Evolutionary conservation across 2,113 vertebrate species (phyloP), one percentile per base, ranked within the genome.

Genomic region (Psephotus haematonotus): DNA sequence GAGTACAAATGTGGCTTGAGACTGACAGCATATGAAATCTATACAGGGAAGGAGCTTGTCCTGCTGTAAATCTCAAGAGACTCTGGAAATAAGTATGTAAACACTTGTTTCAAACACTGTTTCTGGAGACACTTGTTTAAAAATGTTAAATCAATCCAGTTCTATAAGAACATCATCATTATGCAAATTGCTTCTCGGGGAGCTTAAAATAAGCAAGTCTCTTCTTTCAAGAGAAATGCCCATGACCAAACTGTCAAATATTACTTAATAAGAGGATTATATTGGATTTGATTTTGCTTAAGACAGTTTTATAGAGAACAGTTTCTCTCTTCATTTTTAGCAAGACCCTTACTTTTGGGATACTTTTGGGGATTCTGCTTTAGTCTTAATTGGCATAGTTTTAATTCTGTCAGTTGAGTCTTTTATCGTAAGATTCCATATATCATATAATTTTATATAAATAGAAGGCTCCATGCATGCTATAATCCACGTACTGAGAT

Each of bases 261-360:
- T 86, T 91, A 83, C 43, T 92, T 94, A 89, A 90, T 95, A 95
- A 95, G 63, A 94, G 83, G 94, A 88, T 96, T 97, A 88, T 95
- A 44, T 29, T 81, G 57, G 77, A 92, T 82, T 94, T 94, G 6
- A 53, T 96, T 79, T 95, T 96, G 71, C n/a, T 82, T 84, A 72
- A 70, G 78, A 84, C 13, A 88, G 9, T 29, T 71, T 84, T 68
- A 52, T 20, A 79, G 2, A 35, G 60, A 81, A 78, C 44, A 86
- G 17, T 83, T 93, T 80, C 57, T 87, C 33, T 53, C 31, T 79
- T n/a, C 8, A 65, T 80, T 69, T 94, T 84, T 39, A 70, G 63
- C 39, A 91, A 93, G 33, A 7, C 22, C 20, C 17, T 93, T 84
- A 43, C 35, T 91, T 94, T 87, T 60, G 8, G 23, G 29, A 28